Evolutionary conservation across 2,888 invertebrate species (phyloP), one percentile per base, ranked within the genome.

Genomic region (Lasioglossum pauxillum): DNA sequence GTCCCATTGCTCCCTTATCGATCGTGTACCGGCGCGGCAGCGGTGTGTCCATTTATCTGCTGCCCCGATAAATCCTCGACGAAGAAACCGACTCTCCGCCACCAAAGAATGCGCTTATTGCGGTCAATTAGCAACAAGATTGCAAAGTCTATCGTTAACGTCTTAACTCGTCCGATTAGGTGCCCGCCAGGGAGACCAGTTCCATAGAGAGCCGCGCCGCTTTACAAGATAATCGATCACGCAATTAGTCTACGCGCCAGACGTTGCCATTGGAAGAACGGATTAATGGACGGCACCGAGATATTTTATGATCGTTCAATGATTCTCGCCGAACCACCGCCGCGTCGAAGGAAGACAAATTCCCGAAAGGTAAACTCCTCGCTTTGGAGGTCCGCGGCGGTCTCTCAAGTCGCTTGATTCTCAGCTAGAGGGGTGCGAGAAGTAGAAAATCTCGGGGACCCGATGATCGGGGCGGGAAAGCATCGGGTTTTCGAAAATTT

Each of bases 41-140:
- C 57, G 4, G n/a, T 53, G 31, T 10, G 49, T 7, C 79, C 75
- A 84, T 82, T 84, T 80, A 73, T 82, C 74, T 19, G n/a, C 27
- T 49, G 27, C 23, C n/a, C 16, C 67, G 67, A 69, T 38, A 69
- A 35, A 69, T 69, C 35, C 35, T 69, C 67, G 4, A 0, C 35
- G 67, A 35, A 64, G 64, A 64, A 64, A 64, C 64, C 64, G 64
- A 57, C 57, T 57, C 57, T 12, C 57, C 64, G 64, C 27, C 64
- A 23, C 31, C 5, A 38, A 46, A 16, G 69, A 44, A 31, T 12
- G 44, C 12, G 44, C 31, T 53, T 57, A 77, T 83, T 38, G 73
- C 64, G 2, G 49, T 27, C 57, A 84, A 83, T 84, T 74, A 74
- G 60, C 16, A 7, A 76, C 41, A 16, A 8, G 31, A 72, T 27